A percentile compares a stretch with the other conserved stretches of the same genome.
Conservation (phyloP, 2,113 vertebrate species). For the Amphilophus citrinellus region DNA sequence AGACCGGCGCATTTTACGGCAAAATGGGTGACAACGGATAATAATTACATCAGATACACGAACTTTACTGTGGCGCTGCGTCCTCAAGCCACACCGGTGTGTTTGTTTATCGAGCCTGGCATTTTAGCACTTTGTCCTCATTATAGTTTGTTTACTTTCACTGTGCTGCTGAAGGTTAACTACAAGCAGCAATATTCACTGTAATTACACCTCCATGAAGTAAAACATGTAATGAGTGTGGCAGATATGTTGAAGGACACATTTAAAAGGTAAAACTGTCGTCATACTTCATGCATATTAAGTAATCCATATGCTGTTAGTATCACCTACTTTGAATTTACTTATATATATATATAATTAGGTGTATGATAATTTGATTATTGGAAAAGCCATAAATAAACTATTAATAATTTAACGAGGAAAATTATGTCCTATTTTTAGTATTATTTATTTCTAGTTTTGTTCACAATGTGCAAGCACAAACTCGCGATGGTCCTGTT, state of each 20-base stretch:
- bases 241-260: background rate
- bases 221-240: background rate
- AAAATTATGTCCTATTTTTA: background rate
- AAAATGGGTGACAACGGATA: background rate
- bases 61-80: background rate
- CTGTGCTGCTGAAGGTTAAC: background rate
- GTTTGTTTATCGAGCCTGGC: background rate
- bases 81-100: background rate
- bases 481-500: too few species aligned
- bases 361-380: too few species aligned
- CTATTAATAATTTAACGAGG: background rate
- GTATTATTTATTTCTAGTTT: too few species aligned
- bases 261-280: background rate
- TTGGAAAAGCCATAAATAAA: background rate
- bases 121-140: slow-evolving; percentile 7
- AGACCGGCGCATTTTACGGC: background rate
- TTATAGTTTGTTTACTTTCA: slow-evolving; percentile 17
- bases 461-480: too few species aligned
- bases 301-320: too few species aligned
- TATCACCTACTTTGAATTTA: too few species aligned
- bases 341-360: too few species aligned
- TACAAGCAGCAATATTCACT: background rate
- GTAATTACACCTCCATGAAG: slow-evolving; percentile 24
- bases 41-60: background rate
- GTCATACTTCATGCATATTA: too few species aligned